These are phyloP conservation scores for Anthoscopus minutus DNA, from an alignment of 2,113 vertebrate genomes.

Conservation along the genomic window DNA sequence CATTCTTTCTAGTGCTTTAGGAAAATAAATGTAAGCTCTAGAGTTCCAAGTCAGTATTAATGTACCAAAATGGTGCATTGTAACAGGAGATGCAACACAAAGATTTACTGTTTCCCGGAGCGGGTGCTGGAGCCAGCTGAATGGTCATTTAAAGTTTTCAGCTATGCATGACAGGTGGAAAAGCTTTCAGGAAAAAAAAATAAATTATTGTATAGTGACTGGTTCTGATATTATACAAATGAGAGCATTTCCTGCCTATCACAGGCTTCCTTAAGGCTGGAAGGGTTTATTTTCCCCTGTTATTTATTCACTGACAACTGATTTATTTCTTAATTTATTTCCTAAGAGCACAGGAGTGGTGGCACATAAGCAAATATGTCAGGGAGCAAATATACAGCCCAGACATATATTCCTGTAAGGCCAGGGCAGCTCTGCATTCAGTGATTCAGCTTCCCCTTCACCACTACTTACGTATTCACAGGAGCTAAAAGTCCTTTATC, in stretches of 20 bases:
- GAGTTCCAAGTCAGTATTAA: background rate
- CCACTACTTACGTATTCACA: background rate
- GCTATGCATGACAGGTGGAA: background rate
- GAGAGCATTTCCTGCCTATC: background rate
- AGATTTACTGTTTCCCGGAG: background rate
- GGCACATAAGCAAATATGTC: background rate
- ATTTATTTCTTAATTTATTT: background rate
- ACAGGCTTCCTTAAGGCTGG: background rate
- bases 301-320: background rate
- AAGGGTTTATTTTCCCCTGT: background rate
- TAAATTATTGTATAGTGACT: background rate
- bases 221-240: background rate
- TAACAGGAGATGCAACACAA: background rate
- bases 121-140: background rate
- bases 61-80: background rate
- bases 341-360: background rate
- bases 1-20: slow-evolving; percentile 28
- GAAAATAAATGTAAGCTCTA: background rate
- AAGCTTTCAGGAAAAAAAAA: background rate
- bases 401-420: background rate
- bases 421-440: background rate
- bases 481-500: background rate
- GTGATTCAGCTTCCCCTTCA: background rate
- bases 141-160: background rate
- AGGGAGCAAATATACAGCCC: background rate